Percentiles rank a stretch among this genome's conserved stretches.
Conservation (phyloP, 2,797 vertebrate genomes). For the Microcaecilia unicolor region DNA sequence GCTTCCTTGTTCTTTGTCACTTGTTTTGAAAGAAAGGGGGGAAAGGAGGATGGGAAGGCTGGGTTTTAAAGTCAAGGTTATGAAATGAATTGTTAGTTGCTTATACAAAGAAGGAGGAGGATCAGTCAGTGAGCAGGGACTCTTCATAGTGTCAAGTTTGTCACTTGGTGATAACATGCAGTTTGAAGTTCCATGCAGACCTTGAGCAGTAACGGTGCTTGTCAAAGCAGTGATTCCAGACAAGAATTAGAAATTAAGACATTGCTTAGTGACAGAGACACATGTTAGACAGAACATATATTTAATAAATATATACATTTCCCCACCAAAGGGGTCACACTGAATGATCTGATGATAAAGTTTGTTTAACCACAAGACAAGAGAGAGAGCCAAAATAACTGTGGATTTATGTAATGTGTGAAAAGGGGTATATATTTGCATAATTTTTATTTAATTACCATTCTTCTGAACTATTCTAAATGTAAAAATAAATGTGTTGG, state of each 20-base stretch:
- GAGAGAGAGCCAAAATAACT: constrained; percentile 1
- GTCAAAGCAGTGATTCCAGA: constrained; percentile 62
- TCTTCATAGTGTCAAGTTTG: no score
- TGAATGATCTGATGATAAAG: constrained; percentile 42
- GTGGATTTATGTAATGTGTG: constrained; percentile 3
- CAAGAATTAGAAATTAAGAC: constrained; percentile 67
- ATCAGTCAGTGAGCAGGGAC: constrained; percentile 51
- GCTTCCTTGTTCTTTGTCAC: constrained; percentile 85
- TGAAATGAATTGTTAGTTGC: constrained; percentile 75
- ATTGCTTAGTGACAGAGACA: constrained; percentile 65
- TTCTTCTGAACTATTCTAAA: no score
- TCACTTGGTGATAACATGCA: constrained; percentile 55
- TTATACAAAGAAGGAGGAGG: constrained; percentile 71
- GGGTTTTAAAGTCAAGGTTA: constrained; percentile 84
- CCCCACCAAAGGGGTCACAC: constrained; percentile 30
- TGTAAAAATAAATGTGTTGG: no score
- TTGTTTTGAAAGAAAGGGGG: constrained; percentile 61
- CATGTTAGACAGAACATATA: constrained; percentile 51
- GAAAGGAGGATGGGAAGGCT: constrained; percentile 35
- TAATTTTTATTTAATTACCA: fast-evolving
- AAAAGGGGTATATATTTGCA: background rate
- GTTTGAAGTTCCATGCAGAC: constrained; percentile 58
- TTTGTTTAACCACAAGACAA: constrained; percentile 47
- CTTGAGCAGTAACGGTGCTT: constrained; percentile 60
- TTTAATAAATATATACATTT: no score